Evolutionary conservation across 2,113 vertebrate species (phyloP), one percentile per base, ranked within the genome.

Genomic region (Paralichthys olivaceus): DNA sequence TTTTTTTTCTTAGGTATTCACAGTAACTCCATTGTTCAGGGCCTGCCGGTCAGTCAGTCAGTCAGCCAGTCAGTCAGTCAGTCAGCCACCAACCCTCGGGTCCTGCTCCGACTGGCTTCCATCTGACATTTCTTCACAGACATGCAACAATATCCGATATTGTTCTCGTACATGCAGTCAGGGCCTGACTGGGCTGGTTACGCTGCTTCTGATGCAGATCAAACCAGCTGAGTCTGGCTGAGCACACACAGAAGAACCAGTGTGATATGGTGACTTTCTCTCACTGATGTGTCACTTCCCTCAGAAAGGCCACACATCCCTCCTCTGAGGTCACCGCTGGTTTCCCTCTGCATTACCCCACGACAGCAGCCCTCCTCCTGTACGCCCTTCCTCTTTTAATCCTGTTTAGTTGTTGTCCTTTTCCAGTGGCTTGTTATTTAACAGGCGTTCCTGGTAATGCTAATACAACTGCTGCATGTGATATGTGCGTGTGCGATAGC

Each of bases 171-270:
- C 45, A 2, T 34, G 51, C 72, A 58, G 80, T 40, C 69, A 28
- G 59, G 71, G 80, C 69, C 66, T 79, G 77, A 72, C 51, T 8
- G 51, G 63, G 19, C 82, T 59, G 59, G 63, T 77, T 69, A 7
- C 63, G 66, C 49, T 71, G 78, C 22, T 55, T 56, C 37, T 53
- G 69, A 20, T 22, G 72, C 26, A 47, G 57, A 84, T 89, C 64
- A 82, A 88, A 90, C 89, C 80, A 86, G 87, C 55, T 69, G 69
- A 45, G 72, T 75, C 87, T 71, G 85, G 91, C 66, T 80, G 69
- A 59, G 23, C 71, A 4, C 71, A 65, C 72, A 86, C 84, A 90
- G 77, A 84, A 58, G 65, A 70, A 43, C 19, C 87, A 72, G 53
- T 83, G 69, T 87, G 81, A 62, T 17, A 25, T 17, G 23, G 34